A percentile compares a stretch with the other conserved stretches of the same genome.
Conservation (phyloP, 1,140 invertebrate species). For the Nasonia vitripennis region DNA sequence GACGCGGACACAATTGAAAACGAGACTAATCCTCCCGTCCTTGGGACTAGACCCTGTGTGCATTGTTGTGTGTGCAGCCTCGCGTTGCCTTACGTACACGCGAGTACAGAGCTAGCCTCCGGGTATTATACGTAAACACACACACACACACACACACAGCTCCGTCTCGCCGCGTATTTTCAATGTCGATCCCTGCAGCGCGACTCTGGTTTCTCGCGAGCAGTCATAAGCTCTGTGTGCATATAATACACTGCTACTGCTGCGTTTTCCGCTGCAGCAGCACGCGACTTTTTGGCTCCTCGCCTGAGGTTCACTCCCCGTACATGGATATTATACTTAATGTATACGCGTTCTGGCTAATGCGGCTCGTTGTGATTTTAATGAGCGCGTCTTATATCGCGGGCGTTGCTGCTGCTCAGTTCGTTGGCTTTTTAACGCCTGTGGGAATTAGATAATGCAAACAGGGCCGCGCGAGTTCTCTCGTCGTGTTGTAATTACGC, state of each 20-base stretch:
- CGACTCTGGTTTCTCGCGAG: not conserved
- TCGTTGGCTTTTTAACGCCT: conserved; percentile 48
- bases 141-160: not conserved
- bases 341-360: not conserved
- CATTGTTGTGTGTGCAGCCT: not conserved
- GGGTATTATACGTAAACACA: not conserved
- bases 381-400: conserved; percentile 31
- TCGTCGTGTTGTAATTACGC: conserved; percentile 31
- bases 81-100: not conserved
- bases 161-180: not conserved
- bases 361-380: conserved; percentile 34
- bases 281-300: not conserved
- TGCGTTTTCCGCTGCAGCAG: not conserved
- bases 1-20: not conserved
- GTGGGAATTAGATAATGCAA: conserved; percentile 45
- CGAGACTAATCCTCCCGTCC: not conserved
- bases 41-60: not conserved
- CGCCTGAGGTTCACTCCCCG: not conserved
- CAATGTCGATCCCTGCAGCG: not conserved
- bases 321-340: not conserved
- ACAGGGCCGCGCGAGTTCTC: not conserved
- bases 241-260: not conserved
- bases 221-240: not conserved
- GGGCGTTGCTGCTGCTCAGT: not conserved
- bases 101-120: not conserved